phyloP scores from a whole-genome alignment of 2,888 invertebrate species.

The Trachelus troglodyta region DNA sequence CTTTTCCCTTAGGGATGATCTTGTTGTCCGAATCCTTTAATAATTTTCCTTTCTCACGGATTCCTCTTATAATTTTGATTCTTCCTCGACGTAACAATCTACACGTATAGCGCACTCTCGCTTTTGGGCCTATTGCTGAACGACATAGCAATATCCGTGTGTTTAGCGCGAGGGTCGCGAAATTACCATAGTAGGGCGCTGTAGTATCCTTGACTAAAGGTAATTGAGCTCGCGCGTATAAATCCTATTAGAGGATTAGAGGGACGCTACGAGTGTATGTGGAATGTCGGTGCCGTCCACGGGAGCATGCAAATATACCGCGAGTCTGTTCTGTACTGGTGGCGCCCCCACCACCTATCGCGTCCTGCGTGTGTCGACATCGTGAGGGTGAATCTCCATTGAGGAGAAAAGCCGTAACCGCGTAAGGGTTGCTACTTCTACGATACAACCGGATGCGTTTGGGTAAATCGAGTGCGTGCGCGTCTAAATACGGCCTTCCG shows the following conservation, averaged over 20 bases:
- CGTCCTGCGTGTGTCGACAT: neutral
- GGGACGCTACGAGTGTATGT: constrained; percentile 42
- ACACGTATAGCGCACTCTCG: neutral
- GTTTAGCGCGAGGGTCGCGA: neutral
- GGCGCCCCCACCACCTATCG: neutral
- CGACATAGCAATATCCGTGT: too few species aligned
- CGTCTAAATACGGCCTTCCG: constrained; percentile 64
- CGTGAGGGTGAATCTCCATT: constrained; percentile 4
- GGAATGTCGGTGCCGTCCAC: constrained; percentile 1
- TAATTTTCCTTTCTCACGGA: too few species aligned
- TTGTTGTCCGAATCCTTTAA: neutral
- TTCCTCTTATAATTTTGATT: neutral
- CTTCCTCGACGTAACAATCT: neutral
- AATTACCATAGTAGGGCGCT: constrained; percentile 17
- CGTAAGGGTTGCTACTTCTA: constrained; percentile 26
- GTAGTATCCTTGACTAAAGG: constrained; percentile 30
- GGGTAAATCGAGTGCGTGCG: constrained; percentile 52
- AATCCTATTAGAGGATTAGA: constrained; percentile 66
- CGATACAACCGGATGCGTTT: constrained; percentile 42
- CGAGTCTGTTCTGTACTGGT: neutral
- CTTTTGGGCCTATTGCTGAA: neutral
- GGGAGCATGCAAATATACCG: constrained; percentile 6
- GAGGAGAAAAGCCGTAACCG: constrained; percentile 14
- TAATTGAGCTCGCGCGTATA: constrained; percentile 64
- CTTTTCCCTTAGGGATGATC: neutral